These are phyloP conservation scores for Phaethon lepturus DNA, from an alignment of 2,113 vertebrate species.

Conservation along the genomic window DNA sequence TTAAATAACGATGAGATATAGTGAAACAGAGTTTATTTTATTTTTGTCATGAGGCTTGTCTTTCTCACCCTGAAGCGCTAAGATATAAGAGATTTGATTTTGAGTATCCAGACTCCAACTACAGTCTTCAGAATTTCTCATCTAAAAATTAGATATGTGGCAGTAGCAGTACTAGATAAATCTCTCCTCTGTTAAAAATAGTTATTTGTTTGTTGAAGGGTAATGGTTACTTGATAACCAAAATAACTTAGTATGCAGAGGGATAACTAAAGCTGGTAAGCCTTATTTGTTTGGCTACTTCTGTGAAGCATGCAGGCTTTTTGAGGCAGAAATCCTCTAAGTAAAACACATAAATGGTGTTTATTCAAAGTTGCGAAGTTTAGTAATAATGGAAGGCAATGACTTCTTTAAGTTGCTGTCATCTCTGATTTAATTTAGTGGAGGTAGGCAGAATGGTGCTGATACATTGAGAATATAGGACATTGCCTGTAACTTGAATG, in stretches of 20 bases:
- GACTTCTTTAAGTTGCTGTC: background rate
- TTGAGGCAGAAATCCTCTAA: constrained; percentile 14
- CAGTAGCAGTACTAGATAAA: background rate
- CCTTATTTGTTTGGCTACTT: constrained; percentile 33
- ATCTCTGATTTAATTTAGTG: background rate
- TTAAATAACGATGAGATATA: constrained; percentile 52
- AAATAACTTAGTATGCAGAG: background rate
- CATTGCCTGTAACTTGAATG: background rate
- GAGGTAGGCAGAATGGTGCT: constrained; percentile 6
- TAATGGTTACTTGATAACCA: background rate
- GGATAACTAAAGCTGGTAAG: constrained; percentile 2
- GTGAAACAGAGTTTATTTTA: constrained; percentile 27
- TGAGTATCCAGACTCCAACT: constrained; percentile 7
- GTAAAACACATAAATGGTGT: background rate
- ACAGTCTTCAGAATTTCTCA: background rate
- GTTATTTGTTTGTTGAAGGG: background rate
- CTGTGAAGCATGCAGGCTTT: constrained; percentile 40
- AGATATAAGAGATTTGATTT: constrained; percentile 40
- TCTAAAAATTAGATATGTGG: background rate
- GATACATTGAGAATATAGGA: background rate
- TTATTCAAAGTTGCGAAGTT: constrained; percentile 7
- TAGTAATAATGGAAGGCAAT: background rate
- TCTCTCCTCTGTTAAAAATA: background rate
- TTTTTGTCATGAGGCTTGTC: constrained; percentile 31
- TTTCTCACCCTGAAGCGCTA: constrained; percentile 43